phyloP scores from a whole-genome alignment of 1,140 invertebrate species.

The Oreohelix idahoensis region DNA sequence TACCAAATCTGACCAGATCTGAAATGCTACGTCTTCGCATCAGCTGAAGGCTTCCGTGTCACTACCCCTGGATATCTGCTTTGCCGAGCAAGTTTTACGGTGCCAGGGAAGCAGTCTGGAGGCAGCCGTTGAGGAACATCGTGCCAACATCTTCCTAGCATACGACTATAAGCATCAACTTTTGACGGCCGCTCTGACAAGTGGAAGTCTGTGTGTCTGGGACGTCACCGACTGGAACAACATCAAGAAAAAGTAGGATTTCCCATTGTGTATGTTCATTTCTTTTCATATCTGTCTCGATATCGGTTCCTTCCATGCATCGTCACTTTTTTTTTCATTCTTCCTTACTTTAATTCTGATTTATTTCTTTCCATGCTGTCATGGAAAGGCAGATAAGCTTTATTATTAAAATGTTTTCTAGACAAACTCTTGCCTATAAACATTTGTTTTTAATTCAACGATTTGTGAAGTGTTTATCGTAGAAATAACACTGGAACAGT shows the following conservation, averaged over 20 bases:
- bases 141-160: constrained; percentile 14
- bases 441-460: too few species aligned
- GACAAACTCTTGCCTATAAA: too few species aligned
- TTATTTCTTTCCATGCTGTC: too few species aligned
- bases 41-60: constrained; percentile 10
- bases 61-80: constrained; percentile 28
- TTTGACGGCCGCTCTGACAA: constrained; percentile 16
- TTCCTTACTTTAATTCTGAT: background rate
- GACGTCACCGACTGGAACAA: constrained; percentile 4
- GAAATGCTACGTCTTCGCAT: background rate
- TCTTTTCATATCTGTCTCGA: background rate
- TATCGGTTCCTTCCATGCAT: background rate
- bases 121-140: background rate
- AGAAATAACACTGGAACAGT: too few species aligned
- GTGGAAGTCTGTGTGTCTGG: constrained; percentile 31
- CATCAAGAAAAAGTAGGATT: constrained; percentile 28
- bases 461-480: too few species aligned
- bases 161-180: constrained; percentile 16
- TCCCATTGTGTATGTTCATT: background rate
- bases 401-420: too few species aligned
- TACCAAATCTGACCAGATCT: background rate
- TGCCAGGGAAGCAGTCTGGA: constrained; percentile 7
- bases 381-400: too few species aligned
- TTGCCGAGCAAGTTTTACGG: constrained; percentile 24
- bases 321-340: background rate